Base-by-base conservation (phyloP, 2,888 invertebrate species). In the Machimus atricapillus region DNA sequence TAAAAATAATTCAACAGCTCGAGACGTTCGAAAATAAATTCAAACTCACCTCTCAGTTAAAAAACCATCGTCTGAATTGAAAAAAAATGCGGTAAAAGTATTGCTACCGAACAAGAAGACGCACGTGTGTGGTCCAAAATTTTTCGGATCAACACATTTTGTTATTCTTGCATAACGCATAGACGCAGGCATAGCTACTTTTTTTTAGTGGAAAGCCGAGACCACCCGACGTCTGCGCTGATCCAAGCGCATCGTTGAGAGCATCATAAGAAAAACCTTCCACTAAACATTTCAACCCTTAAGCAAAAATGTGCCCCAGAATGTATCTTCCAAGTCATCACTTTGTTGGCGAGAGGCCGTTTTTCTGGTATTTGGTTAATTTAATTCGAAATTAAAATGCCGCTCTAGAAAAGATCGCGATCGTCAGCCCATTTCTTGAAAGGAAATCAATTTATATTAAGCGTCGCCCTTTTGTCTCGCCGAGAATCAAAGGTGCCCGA, bases 341-440 rank as follows among this genome's bases (percentile, higher is more conserved):
- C 43, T 23, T 58, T 56, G 73, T 73, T 40, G 58, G n/a, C 37
- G 14, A 43, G 46, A 40, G 85, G 23, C 58, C 77, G 82, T 88
- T 88, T 88, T 87, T 87, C 82, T 88, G 88, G 88, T 86, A 88
- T 88, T 86, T 82, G 56, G 73, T 77, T 79, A 79, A 88, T 82
- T 88, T 88, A 88, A 88, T 88, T 87, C 86, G 87, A 88, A 88
- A 88, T 88, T 88, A 88, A 88, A 88, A 88, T 87, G 86, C 87
- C 88, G 66, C 86, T 66, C 79, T 82, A 82, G 86, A 74, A 58
- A 73, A 82, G 87, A 88, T 88, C 87, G 88, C 87, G 87, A 88
- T 87, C 88, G 76, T 56, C 74, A 77, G 19, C 8, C 52, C 37
- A 86, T 86, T 52, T 37, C 52, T 52, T 9, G 66, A 16, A 86